Conservation (phyloP, 1,140 invertebrate genomes). For the Pseudachorutes palmiensis region DNA sequence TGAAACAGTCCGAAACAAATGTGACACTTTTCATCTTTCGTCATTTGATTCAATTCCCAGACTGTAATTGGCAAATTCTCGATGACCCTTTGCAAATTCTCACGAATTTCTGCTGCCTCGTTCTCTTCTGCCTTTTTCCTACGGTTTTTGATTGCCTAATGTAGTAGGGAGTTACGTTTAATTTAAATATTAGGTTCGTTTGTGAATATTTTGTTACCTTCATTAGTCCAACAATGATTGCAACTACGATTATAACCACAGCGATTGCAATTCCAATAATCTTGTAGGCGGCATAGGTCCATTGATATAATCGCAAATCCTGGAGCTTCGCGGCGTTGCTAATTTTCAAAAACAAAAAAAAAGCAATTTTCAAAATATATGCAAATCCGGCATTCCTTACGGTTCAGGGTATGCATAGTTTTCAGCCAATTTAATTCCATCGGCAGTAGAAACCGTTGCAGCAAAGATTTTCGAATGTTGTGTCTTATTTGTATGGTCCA, state of each 20-base stretch:
- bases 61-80: slow-evolving; percentile 1
- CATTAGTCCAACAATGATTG: background rate
- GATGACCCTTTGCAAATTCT: background rate
- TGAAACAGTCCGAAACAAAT: slow-evolving; percentile 1
- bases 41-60: slow-evolving; percentile 6
- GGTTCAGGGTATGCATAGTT: background rate
- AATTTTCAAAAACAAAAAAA: background rate
- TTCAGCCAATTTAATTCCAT: background rate
- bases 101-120: background rate
- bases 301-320: background rate
- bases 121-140: background rate
- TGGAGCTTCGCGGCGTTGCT: background rate
- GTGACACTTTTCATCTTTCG: slow-evolving; percentile 4
- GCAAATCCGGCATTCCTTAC: background rate
- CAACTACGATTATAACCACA: background rate
- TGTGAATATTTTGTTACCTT: background rate
- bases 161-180: background rate
- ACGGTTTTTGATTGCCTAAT: background rate
- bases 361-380: background rate
- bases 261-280: background rate
- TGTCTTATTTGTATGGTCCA: background rate
- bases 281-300: background rate
- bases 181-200: background rate
- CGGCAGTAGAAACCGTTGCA: background rate
- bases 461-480: background rate